Evolutionary conservation across 1,140 invertebrate genomes (phyloP).

Genomic region (Drosophila virilis): DNA sequence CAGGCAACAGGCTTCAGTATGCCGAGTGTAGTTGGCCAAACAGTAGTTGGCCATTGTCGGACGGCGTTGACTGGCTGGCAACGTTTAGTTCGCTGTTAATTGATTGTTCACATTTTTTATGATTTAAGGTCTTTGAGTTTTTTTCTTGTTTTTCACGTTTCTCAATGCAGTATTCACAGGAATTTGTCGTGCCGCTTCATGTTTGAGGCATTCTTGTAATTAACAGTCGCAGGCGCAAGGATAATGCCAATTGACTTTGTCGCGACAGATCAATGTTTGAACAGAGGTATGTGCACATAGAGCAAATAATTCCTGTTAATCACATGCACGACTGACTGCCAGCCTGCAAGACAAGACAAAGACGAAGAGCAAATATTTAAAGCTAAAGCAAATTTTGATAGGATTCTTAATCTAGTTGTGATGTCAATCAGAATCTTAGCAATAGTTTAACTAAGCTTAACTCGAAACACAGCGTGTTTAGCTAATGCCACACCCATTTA

Average conservation of each 20-base stretch:
- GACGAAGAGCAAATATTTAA: too few relatives aligned
- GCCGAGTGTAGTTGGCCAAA: conserved; percentile 33
- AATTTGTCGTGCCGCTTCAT: conserved; percentile 67
- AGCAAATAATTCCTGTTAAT: conserved; percentile 58
- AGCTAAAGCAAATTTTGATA: too few relatives aligned
- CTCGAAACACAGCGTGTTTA: background rate
- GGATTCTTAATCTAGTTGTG: too few relatives aligned
- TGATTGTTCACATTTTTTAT: conserved; percentile 60
- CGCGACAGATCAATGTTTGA: conserved; percentile 69
- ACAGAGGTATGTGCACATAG: conserved; percentile 26
- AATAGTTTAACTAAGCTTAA: background rate
- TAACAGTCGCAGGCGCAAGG: conserved; percentile 63
- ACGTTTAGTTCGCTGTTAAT: conserved; percentile 64
- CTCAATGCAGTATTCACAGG: conserved; percentile 56
- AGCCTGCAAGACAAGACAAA: background rate
- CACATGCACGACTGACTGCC: conserved; percentile 43
- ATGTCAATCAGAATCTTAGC: too few relatives aligned
- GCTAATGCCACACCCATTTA: conserved; percentile 33
- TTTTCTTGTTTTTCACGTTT: conserved; percentile 20
- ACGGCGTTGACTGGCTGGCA: conserved; percentile 51
- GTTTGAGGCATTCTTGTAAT: conserved; percentile 61
- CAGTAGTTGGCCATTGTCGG: conserved; percentile 76
- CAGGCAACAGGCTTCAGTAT: background rate
- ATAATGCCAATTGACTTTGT: conserved; percentile 76
- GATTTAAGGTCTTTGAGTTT: conserved; percentile 44